Base-by-base conservation (phyloP, 2,888 invertebrate species). In the Callyntrura sp. region DNA sequence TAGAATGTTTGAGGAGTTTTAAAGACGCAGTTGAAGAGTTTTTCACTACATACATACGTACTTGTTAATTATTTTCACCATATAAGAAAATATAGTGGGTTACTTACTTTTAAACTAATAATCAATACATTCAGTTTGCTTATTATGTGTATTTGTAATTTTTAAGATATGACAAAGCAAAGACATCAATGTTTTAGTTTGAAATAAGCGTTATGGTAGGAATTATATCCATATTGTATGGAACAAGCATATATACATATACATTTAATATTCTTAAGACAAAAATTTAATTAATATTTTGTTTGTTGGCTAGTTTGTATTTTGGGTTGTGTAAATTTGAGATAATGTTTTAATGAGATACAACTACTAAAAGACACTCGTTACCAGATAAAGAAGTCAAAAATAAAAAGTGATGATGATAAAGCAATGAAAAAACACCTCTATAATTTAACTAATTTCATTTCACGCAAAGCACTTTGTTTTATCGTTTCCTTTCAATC, bases 301-400 rank as follows among this genome's bases (percentile, higher is more conserved):
- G 51, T 73, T 83, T 83, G 83, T 83, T 83, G 83, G 83, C 55
- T 83, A 83, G 83, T 83, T 83, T 83, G 83, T 68, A 83, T 17
- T 83, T 60, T 65, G 62, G 28, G 43, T 82, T 60, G 60, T 82
- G 55, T 62, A 62, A 82, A 45, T 43, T 35, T 62, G 45, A 82
- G 4, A 82, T 14, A 0, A 35, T 20, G 43, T 79, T 28, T 57
- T 25, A 45, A 57, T 79, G 62, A 81, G 81, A 81, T 81, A 62
- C 17, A 62, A 23, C 62, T 62, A 82, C 82, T 76, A 73, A 73
- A 86, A 79, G 86, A 86, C 86, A 86, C 62, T 86, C 79, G 86
- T 86, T 86, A 86, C 86, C 86, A 86, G 86, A 79, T 57, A 17
- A 79, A 78, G 73, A 86, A 85, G 86, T 86, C 86, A 84, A 79